A percentile compares a stretch with the other conserved stretches of the same genome.
Conservation (phyloP, 2,113 vertebrate genomes). For the Scomber japonicus region DNA sequence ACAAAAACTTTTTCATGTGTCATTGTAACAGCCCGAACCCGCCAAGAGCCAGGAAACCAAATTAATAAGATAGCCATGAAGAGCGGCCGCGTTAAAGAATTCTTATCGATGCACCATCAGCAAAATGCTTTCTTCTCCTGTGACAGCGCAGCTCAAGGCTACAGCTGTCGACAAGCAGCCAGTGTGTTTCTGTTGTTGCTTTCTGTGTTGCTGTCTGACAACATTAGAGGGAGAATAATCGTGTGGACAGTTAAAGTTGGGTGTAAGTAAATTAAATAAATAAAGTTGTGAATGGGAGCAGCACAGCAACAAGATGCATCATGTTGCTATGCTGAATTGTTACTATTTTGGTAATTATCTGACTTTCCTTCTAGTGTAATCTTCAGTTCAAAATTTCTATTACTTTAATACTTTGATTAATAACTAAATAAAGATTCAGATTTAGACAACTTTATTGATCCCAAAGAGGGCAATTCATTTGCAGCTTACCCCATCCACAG, state of each 20-base stretch:
- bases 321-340: background rate
- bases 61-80: slow-evolving; percentile 18
- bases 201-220: slow-evolving; percentile 4
- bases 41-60: slow-evolving; percentile 29
- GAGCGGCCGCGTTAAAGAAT: background rate
- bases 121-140: slow-evolving; percentile 7
- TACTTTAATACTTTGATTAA: no score
- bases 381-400: no score
- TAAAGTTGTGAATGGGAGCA: background rate
- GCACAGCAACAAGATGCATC: background rate
- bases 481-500: no score
- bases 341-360: no score
- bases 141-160: slow-evolving; percentile 19
- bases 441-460: no score
- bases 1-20: slow-evolving; percentile 35
- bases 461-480: no score
- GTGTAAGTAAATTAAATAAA: background rate
- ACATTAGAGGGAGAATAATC: slow-evolving; percentile 7
- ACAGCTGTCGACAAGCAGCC: slow-evolving; percentile 14
- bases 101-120: slow-evolving; percentile 7
- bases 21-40: slow-evolving; percentile 6
- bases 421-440: no score
- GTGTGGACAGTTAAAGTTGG: background rate
- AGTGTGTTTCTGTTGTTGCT: background rate
- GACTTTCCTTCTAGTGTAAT: no score